Evolutionary conservation across 2,113 vertebrate genomes (phyloP).

Genomic region (Lepidiolamprologus cunningtoni): DNA sequence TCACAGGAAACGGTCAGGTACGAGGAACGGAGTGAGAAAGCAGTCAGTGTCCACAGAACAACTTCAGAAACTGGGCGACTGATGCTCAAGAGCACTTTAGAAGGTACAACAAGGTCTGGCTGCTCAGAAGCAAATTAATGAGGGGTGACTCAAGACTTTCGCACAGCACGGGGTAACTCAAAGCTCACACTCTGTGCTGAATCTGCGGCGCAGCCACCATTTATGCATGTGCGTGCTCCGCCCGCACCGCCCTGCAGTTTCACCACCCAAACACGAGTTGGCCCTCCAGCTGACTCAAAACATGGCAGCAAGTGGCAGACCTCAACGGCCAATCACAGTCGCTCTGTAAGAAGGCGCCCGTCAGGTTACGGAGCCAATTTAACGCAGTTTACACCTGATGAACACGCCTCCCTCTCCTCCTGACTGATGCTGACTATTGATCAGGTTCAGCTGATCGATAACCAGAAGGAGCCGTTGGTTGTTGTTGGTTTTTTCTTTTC

Average conservation of each 20-base stretch:
- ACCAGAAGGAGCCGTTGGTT: neutral
- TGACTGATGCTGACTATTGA: neutral
- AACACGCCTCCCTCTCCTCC: neutral
- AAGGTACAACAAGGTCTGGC: neutral
- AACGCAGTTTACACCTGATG: neutral
- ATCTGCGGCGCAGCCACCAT: neutral
- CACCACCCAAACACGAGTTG: neutral
- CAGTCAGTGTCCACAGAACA: neutral
- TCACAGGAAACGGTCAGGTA: neutral
- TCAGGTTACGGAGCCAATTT: neutral
- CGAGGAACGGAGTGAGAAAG: neutral
- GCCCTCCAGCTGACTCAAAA: neutral
- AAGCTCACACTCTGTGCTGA: neutral
- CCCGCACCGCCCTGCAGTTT: neutral
- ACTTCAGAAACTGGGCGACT: neutral
- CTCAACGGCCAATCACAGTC: neutral
- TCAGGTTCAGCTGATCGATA: neutral
- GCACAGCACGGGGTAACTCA: rapidly evolving
- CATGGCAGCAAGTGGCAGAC: neutral
- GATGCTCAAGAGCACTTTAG: neutral
- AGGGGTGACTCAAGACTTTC: neutral
- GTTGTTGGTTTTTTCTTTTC: neutral
- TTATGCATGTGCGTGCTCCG: neutral
- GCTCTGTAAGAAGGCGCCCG: neutral
- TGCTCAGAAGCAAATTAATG: rapidly evolving